Conservation (phyloP, 2,797 vertebrate species). For the Lepus townsendii region DNA sequence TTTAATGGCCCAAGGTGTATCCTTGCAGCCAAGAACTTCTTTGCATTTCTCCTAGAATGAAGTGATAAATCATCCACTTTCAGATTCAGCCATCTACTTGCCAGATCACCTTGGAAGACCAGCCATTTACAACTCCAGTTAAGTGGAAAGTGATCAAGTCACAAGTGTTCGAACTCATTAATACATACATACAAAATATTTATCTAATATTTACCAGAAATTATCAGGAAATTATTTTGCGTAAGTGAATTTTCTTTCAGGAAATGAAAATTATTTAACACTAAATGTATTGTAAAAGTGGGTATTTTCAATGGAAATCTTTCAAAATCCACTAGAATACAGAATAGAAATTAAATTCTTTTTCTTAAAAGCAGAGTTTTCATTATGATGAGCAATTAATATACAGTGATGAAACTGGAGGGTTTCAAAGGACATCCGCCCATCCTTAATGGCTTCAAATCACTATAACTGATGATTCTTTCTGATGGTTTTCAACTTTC, state of each 20-base stretch:
- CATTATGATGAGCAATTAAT: conserved; percentile 9
- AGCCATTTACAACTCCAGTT: not conserved
- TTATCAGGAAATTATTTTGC: conserved; percentile 21
- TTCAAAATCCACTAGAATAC: conserved; percentile 32
- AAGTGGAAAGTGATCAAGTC: conserved; percentile 5
- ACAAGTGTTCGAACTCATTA: not conserved
- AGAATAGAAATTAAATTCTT: conserved; percentile 33
- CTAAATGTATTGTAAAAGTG: conserved; percentile 32
- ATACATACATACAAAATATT: conserved; percentile 22
- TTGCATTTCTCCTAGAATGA: conserved; percentile 45
- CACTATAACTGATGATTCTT: conserved; percentile 27
- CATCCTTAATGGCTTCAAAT: not conserved
- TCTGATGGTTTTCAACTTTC: conserved; percentile 17
- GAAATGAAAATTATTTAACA: conserved; percentile 49
- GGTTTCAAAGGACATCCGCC: not conserved
- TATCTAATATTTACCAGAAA: conserved; percentile 2
- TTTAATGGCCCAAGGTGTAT: conserved; percentile 16
- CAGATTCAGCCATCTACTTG: conserved; percentile 42
- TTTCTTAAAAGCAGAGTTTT: conserved; percentile 47
- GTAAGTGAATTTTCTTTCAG: not conserved
- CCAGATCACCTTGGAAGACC: conserved; percentile 64
- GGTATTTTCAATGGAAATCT: conserved; percentile 62
- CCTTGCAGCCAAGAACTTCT: conserved; percentile 30
- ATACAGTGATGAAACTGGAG: not conserved
- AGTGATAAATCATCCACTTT: conserved; percentile 71